phyloP scores from a whole-genome alignment of 1,140 invertebrate genomes.

The Papilio machaon region DNA sequence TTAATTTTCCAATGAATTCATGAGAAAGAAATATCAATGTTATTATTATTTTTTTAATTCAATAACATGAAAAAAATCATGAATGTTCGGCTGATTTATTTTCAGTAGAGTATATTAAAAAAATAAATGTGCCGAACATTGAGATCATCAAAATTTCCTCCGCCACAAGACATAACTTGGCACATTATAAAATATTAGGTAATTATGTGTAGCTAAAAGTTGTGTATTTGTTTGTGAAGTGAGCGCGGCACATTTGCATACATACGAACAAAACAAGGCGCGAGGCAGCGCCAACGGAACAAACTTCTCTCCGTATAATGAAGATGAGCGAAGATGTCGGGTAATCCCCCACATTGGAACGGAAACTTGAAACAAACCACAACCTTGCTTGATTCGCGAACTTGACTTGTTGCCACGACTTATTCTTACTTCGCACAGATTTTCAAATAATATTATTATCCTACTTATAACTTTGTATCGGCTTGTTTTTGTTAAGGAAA shows the following conservation, averaged over 20 bases:
- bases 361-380: conserved; percentile 65
- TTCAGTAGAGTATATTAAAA: neutral
- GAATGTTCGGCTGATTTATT: neutral
- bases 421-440: conserved; percentile 47
- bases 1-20: too few species aligned
- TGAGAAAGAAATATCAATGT: too few species aligned
- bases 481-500: neutral
- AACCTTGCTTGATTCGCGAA: conserved; percentile 51
- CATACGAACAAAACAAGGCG: conserved; percentile 51
- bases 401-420: conserved; percentile 52
- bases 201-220: conserved; percentile 56
- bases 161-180: neutral
- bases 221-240: conserved; percentile 68
- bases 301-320: conserved; percentile 74
- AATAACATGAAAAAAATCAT: too few species aligned
- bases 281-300: conserved; percentile 56
- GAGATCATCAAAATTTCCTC: conserved; percentile 28
- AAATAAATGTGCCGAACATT: neutral
- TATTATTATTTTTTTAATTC: too few species aligned
- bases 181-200: conserved; percentile 35
- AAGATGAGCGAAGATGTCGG: conserved; percentile 65
- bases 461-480: conserved; percentile 17
- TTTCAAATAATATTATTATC: conserved; percentile 11
- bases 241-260: conserved; percentile 69
- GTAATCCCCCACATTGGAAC: conserved; percentile 62